Conservation (phyloP, 23 tunicate genomes). For the Ascidia mentula region DNA sequence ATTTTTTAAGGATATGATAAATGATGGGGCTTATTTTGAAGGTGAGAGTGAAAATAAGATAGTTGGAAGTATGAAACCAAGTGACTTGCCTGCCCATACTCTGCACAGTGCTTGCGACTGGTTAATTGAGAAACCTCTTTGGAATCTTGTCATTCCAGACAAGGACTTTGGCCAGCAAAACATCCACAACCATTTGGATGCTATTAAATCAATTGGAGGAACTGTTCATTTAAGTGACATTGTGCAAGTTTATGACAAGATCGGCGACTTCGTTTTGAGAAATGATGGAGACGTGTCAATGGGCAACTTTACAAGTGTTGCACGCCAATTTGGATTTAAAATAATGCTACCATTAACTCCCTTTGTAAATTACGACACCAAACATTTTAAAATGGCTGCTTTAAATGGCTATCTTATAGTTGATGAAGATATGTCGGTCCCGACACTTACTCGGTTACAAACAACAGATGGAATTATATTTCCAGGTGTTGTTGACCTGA, state of each 20-base stretch:
- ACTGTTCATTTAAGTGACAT: constrained; percentile 27
- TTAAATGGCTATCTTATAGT: constrained; percentile 12
- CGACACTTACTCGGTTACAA: constrained; percentile 27
- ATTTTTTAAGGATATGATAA: constrained; percentile 13
- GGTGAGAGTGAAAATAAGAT: background rate
- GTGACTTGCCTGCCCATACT: background rate
- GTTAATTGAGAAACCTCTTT: constrained; percentile 53
- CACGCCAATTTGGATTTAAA: constrained; percentile 17
- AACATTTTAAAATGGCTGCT: constrained; percentile 33
- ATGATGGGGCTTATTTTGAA: constrained; percentile 42
- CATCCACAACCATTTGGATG: constrained; percentile 6
- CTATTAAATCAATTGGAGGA: constrained; percentile 38
- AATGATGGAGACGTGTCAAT: constrained; percentile 2
- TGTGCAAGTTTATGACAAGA: constrained; percentile 13
- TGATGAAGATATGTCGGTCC: constrained; percentile 16
- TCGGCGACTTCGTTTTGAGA: constrained; percentile 53
- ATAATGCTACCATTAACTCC: constrained; percentile 53
- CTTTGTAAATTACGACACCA: constrained; percentile 57
- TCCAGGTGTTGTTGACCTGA: constrained; percentile 60
- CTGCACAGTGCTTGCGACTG: constrained; percentile 8
- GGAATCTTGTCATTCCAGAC: constrained; percentile 35
- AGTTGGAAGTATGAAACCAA: background rate
- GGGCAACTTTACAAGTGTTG: constrained; percentile 6
- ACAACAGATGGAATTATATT: background rate
- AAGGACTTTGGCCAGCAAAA: constrained; percentile 1